phyloP scores from a whole-genome alignment of 2,797 vertebrate genomes.

The Cossypha polioptera region DNA sequence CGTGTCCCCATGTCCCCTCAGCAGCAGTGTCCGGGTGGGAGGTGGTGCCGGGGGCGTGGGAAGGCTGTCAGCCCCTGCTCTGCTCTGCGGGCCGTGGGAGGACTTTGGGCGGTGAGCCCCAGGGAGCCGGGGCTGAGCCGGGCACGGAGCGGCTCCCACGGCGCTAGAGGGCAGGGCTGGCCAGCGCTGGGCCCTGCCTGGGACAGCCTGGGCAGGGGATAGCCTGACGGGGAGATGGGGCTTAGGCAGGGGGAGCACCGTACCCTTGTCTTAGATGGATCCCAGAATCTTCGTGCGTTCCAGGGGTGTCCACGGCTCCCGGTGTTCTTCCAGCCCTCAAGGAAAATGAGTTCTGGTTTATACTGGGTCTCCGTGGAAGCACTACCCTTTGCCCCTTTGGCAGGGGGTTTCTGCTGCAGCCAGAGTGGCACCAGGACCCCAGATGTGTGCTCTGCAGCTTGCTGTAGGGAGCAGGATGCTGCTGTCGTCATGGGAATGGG shows the following conservation, averaged over 20 bases:
- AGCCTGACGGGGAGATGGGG: accelerated
- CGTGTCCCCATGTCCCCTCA: accelerated
- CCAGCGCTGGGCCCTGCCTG: not conserved
- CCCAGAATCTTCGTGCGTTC: not conserved
- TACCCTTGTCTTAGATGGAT: not conserved
- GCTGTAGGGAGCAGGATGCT: not conserved
- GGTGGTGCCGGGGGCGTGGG: accelerated
- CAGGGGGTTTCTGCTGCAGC: not conserved
- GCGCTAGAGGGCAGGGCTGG: conserved; percentile 24
- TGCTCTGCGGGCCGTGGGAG: accelerated
- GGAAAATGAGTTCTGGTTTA: not conserved
- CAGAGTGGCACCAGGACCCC: not conserved
- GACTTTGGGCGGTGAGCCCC: not conserved
- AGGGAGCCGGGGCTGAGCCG: no score
- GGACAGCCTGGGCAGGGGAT: not conserved
- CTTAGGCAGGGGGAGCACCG: accelerated
- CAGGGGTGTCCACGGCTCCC: accelerated
- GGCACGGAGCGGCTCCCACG: accelerated
- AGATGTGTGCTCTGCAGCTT: not conserved
- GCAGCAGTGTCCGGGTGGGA: not conserved
- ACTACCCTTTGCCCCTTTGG: not conserved
- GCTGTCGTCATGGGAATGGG: not conserved
- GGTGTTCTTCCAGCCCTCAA: not conserved
- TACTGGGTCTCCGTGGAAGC: not conserved
- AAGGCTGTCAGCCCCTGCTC: not conserved